phyloP scores from a whole-genome alignment of 2,113 vertebrate species.

The Penelope pileata region DNA sequence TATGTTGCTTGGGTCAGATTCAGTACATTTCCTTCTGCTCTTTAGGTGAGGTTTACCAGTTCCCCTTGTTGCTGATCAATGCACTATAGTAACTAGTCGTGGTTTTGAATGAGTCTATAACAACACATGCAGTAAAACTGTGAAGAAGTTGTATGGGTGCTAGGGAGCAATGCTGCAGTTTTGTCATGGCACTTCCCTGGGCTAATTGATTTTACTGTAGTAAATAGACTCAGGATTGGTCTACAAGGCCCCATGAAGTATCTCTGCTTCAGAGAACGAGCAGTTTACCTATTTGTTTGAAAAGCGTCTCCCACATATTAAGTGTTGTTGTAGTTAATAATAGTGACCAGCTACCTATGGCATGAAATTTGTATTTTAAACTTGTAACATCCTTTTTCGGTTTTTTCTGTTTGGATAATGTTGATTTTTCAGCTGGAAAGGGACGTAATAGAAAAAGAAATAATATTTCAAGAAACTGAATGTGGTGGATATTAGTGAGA shows the following conservation, averaged over 20 bases:
- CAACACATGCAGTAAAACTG: not conserved
- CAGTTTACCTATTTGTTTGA: too few relatives aligned
- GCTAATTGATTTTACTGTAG: not conserved
- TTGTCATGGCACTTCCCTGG: not conserved
- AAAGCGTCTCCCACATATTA: too few relatives aligned
- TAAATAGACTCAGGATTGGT: not conserved
- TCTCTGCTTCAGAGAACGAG: not conserved
- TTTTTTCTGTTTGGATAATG: not conserved
- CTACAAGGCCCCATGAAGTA: not conserved
- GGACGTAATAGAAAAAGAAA: not conserved
- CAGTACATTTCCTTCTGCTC: not conserved
- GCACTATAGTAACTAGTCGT: too few relatives aligned
- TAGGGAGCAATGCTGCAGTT: not conserved
- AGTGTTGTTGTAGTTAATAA: too few relatives aligned
- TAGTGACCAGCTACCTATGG: too few relatives aligned
- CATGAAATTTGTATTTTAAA: too few relatives aligned
- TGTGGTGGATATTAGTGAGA: not conserved
- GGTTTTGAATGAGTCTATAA: not conserved
- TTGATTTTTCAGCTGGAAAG: not conserved
- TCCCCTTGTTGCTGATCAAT: not conserved
- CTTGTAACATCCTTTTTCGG: not conserved
- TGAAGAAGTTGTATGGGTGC: not conserved
- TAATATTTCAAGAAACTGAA: not conserved
- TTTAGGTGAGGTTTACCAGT: not conserved
- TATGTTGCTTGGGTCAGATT: not conserved